Evolutionary conservation across 1,140 invertebrate species (phyloP).

Genomic region (Drosophila grimshawi): DNA sequence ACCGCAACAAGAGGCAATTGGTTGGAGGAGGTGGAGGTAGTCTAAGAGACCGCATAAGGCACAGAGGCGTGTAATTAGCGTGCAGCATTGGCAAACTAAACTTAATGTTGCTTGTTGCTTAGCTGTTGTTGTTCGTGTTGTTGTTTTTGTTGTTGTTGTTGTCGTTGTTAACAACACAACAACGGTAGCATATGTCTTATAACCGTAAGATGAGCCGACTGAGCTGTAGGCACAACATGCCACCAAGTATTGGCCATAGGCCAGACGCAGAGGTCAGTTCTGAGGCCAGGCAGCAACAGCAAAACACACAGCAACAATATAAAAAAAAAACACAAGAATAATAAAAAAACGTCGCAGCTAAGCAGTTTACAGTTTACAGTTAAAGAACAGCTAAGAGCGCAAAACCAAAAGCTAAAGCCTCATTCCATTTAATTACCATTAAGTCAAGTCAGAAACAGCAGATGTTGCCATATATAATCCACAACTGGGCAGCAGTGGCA

Average conservation of each 20-base stretch:
- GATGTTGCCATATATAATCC: slow-evolving; percentile 9
- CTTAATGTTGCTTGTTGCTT: slow-evolving; percentile 34
- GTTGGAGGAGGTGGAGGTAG: background rate
- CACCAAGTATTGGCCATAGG: slow-evolving; percentile 60
- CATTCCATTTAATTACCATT: slow-evolving; percentile 71
- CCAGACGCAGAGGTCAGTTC: slow-evolving; percentile 66
- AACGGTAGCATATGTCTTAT: slow-evolving; percentile 36
- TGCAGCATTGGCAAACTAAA: slow-evolving; percentile 72
- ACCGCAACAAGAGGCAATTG: slow-evolving; percentile 50
- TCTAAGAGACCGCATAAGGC: slow-evolving; percentile 66
- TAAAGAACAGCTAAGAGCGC: slow-evolving; percentile 38
- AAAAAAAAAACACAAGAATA: slow-evolving; percentile 25
- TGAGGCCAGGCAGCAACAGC: slow-evolving; percentile 53
- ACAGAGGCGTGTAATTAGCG: slow-evolving; percentile 81
- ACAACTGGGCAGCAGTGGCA: background rate
- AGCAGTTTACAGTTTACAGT: slow-evolving; percentile 68
- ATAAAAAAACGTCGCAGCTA: slow-evolving; percentile 50
- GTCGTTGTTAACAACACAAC: slow-evolving; percentile 5
- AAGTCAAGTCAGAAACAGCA: slow-evolving; percentile 39
- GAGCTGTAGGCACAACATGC: slow-evolving; percentile 32
- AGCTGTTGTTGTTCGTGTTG: background rate
- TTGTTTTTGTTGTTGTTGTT: background rate
- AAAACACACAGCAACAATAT: background rate
- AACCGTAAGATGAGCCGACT: slow-evolving; percentile 47
- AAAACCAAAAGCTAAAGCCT: slow-evolving; percentile 45